Evolutionary conservation across 2,797 vertebrate genomes (phyloP), one percentile per base, ranked within the genome.

Genomic region (Sphenodon punctatus): DNA sequence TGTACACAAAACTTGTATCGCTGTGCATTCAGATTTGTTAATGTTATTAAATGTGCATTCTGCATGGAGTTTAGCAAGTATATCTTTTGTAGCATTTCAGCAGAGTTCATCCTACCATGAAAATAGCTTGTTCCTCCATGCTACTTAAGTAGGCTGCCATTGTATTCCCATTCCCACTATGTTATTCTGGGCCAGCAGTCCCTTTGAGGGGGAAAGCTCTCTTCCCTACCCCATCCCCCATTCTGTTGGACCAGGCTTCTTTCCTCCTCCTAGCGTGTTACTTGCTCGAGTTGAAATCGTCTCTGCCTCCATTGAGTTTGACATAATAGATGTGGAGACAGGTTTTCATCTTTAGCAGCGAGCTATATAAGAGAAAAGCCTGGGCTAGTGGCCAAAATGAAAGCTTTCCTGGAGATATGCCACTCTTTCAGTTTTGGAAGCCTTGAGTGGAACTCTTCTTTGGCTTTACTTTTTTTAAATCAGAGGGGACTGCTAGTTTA

Each of bases 271-370:
- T 17, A 16, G 36, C 60, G 46, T 65, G 41, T 61, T 66, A 49
- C n/a, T 32, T 70, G 9, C 85, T 60, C 65, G 59, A 65, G 78
- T 55, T 67, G 38, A 66, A 78, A 81, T 78, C 23, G 43, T 74
- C 72, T 77, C 74, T 87, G 45, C 69, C 81, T 79, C 84, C 51
- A 2, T 56, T 64, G 67, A 78, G 41, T 79, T 80, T 88, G 84
- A 82, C 15, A 20, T 67, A 77, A 56, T 61, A 64, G 38, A 58
- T 59, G 75, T 63, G 46, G 67, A 81, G 75, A 75, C 61, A 90
- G 71, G 63, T 77, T 89, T 88, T 89, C 65, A 45, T 75, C 87
- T 80, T 88, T 58, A 78, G 71, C 58, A 72, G 2, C 32, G 76
- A 87, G 78, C 82, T 78, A 65, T 75, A 61, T 30, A 64, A 78